Base-by-base conservation (phyloP, 1,140 invertebrate species). In the Yoshiicerus persimilis region DNA sequence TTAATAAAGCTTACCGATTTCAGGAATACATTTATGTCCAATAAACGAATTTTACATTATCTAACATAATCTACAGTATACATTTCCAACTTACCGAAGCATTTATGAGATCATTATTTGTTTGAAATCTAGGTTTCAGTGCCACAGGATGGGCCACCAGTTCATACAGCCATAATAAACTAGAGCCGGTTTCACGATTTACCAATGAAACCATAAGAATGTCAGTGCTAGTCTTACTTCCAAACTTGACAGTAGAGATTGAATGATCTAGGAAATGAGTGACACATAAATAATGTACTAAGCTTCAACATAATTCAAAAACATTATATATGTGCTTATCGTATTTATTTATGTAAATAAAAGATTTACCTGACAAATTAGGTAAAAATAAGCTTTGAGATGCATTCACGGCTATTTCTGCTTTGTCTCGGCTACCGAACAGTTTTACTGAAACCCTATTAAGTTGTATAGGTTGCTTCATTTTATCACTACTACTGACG, bases 401-500 rank as follows among this genome's bases (percentile, higher is more conserved):
- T 5, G 88, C 85, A 66, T 10, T 84, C 10, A 89, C 87, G 9
- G 13, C 75, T 16, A 89, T 88, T 88, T 90, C 86, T 30, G 87
- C 89, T 62, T 87, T 89, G 75, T 89, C 90, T 56, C 88, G 34
- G 36, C 80, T 25, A 32, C 87, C 87, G 64, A 87, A 66, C 13
- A 89, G 56, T n/a, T 70, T 94, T 77, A 94, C 92, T 83, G 94
- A 94, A 64, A 97, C 95, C 90, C 94, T 93, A 90, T 95, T 97
- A 90, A 96, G 96, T 89, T 96, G 95, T 39, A 97, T 94, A 1
- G 96, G 95, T 87, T 96, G 94, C 25, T 94, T 93, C 64, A 95
- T 93, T 91, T 94, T 94, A 13, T 95, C 96, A 92, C 95, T 95
- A 84, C 92, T 92, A 20, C 92, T 93, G 3, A 95, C 95, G 38